Conservation (phyloP, 2,113 vertebrate species). For the Cyprinus carpio region DNA sequence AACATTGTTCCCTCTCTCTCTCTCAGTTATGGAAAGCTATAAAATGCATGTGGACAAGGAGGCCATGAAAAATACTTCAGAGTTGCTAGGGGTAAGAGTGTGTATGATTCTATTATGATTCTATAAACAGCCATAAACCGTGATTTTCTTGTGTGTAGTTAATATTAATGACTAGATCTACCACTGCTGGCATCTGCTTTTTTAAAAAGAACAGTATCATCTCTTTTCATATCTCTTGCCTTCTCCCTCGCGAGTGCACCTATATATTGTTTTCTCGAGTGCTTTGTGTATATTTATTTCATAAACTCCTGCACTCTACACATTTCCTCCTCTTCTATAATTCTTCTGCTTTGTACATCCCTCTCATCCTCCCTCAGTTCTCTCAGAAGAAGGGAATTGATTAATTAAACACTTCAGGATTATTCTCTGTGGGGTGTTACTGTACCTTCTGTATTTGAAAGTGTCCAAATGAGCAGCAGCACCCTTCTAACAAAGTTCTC, state of each 20-base stretch:
- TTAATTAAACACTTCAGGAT: not conserved
- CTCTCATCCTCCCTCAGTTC: not conserved
- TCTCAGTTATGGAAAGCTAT: conserved; percentile 87
- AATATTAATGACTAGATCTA: conserved; percentile 27
- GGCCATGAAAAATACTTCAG: conserved; percentile 82
- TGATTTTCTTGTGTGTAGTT: conserved; percentile 2
- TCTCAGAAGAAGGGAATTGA: not conserved
- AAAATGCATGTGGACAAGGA: conserved; percentile 82
- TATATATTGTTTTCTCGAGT: no score
- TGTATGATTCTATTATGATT: conserved; percentile 6
- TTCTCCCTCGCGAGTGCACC: conserved; percentile 28
- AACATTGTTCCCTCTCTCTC: not conserved
- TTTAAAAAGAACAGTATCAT: conserved; percentile 37
- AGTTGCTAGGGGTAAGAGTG: conserved; percentile 82
- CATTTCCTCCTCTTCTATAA: not conserved
- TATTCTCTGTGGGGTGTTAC: not conserved
- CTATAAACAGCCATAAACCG: not conserved
- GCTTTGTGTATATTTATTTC: not conserved
- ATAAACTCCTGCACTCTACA: not conserved
- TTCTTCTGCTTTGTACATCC: not conserved
- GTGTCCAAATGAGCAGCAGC: not conserved
- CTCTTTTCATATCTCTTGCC: conserved; percentile 36
- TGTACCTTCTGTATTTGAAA: not conserved
- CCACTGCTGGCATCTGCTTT: not conserved
- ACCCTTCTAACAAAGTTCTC: not conserved